phyloP scores from a whole-genome alignment of 2,113 vertebrate species.

The Poeciliopsis retropinna region DNA sequence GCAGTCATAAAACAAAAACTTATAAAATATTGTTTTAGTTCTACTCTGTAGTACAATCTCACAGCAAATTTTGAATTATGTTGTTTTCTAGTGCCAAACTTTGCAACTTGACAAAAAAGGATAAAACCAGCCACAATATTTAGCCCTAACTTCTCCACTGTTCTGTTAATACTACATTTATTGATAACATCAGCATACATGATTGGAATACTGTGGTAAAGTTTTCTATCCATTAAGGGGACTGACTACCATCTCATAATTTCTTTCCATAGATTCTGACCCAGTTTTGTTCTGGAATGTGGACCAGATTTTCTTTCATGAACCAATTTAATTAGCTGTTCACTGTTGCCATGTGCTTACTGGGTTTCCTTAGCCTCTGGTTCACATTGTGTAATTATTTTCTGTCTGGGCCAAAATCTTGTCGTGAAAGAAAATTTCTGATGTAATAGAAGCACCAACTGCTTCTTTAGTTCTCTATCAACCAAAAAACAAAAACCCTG shows the following conservation, averaged over 20 bases:
- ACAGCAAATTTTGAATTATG: not conserved
- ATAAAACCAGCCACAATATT: too few relatives aligned
- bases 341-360: too few relatives aligned
- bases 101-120: not conserved
- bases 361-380: too few relatives aligned
- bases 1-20: fast-evolving
- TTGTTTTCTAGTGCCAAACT: too few relatives aligned
- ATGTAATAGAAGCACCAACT: too few relatives aligned
- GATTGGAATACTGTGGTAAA: not conserved
- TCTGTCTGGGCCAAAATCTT: not conserved
- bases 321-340: too few relatives aligned
- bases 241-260: not conserved
- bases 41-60: not conserved
- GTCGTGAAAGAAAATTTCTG: not conserved
- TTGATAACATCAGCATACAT: not conserved
- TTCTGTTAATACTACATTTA: not conserved
- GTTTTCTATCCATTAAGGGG: not conserved
- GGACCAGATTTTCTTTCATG: not conserved
- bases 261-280: not conserved
- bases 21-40: not conserved
- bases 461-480: too few relatives aligned
- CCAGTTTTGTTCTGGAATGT: not conserved
- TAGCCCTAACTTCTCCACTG: too few relatives aligned
- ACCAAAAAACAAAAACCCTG: too few relatives aligned
- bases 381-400: not conserved